A percentile compares a stretch with the other conserved stretches of the same genome.
Conservation (phyloP, 2,888 invertebrate species). For the Alentia gelatinosa region DNA sequence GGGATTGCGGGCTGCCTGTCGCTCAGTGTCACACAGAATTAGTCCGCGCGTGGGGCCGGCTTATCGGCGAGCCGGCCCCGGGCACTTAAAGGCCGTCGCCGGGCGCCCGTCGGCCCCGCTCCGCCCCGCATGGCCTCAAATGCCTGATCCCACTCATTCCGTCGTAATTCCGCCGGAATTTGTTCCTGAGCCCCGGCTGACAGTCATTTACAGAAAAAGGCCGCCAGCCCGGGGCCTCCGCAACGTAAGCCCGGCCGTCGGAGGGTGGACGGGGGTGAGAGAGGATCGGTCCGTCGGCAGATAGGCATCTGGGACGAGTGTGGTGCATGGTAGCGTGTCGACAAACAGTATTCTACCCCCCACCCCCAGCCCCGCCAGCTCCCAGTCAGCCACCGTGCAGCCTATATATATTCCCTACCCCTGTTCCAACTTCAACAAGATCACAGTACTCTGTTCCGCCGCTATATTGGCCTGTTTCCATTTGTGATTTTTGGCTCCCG, state of each 20-base stretch:
- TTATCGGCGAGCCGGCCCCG: slow-evolving; percentile 15
- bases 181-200: slow-evolving; percentile 42
- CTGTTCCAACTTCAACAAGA: too few relatives aligned
- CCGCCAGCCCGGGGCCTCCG: not conserved
- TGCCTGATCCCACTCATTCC: slow-evolving; percentile 47
- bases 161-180: slow-evolving; percentile 39
- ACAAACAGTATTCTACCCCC: not conserved
- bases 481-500: too few relatives aligned
- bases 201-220: slow-evolving; percentile 48
- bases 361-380: not conserved
- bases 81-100: slow-evolving; percentile 6
- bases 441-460: too few relatives aligned
- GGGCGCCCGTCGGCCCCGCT: not conserved
- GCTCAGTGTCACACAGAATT: slow-evolving; percentile 18
- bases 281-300: slow-evolving; percentile 32
- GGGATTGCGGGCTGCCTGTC: slow-evolving; percentile 5
- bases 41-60: not conserved
- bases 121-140: not conserved
- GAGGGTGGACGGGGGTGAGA: not conserved
- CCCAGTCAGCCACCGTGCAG: too few relatives aligned
- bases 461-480: too few relatives aligned
- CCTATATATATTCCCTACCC: too few relatives aligned
- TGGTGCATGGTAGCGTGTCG: not conserved
- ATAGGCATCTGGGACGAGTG: slow-evolving; percentile 10
- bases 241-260: not conserved